phyloP scores from a whole-genome alignment of 2,113 vertebrate species.

The Casuarius casuarius region DNA sequence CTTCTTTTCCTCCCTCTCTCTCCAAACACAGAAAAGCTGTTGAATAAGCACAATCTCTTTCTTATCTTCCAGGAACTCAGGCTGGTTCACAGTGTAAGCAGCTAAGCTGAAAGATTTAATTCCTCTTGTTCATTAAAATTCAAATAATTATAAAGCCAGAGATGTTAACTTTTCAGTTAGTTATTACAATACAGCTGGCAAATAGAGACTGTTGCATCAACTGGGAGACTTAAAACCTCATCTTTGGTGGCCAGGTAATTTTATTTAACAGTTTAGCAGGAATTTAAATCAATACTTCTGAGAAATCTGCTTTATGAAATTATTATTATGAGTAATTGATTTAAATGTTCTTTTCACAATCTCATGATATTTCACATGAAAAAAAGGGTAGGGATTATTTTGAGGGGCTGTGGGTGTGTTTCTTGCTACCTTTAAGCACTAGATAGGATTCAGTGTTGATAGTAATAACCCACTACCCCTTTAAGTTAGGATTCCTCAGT shows the following conservation, averaged over 20 bases:
- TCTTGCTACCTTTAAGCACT: neutral
- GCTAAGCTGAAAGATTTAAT: conserved; percentile 70
- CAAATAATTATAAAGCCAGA: conserved; percentile 66
- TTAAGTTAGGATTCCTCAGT: neutral
- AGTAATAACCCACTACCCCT: neutral
- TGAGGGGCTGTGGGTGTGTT: neutral
- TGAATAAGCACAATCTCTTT: conserved; percentile 50
- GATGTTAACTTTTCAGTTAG: conserved; percentile 55
- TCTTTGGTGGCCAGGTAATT: conserved; percentile 65
- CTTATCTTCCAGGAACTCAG: conserved; percentile 55
- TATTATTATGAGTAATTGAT: conserved; percentile 39
- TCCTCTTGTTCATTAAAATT: conserved; percentile 67
- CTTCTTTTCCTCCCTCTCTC: conserved; percentile 36
- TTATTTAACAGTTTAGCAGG: conserved; percentile 40
- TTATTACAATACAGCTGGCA: conserved; percentile 51
- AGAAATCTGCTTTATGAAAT: conserved; percentile 49
- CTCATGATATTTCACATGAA: conserved; percentile 22
- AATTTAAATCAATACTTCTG: conserved; percentile 32
- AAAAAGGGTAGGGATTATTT: conserved; percentile 2
- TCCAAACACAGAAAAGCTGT: conserved; percentile 29
- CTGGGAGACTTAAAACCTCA: conserved; percentile 55
- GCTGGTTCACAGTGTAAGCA: conserved; percentile 18
- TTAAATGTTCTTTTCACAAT: conserved; percentile 36
- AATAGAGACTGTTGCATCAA: conserved; percentile 48
- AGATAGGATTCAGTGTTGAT: neutral